phyloP scores from a whole-genome alignment of 2,113 vertebrate genomes.

The Scophthalmus maximus region DNA sequence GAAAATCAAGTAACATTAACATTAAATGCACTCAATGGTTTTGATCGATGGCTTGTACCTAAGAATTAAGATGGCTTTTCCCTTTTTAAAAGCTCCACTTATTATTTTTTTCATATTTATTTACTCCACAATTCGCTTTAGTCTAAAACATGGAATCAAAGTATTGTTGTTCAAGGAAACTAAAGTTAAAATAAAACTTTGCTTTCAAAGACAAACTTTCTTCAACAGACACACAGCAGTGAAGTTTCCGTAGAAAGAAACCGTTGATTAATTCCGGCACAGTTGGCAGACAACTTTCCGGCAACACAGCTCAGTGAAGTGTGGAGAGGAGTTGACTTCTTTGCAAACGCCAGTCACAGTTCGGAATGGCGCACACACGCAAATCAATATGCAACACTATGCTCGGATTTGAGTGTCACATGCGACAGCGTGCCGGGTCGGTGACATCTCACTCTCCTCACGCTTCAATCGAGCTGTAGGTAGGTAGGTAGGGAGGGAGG shows the following conservation, averaged over 20 bases:
- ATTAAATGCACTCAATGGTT: constrained; percentile 34
- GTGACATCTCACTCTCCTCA: constrained; percentile 71
- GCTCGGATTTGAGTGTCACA: constrained; percentile 64
- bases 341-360: constrained; percentile 69
- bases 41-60: constrained; percentile 31
- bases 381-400: constrained; percentile 72
- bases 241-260: constrained; percentile 55
- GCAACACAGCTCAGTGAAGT: constrained; percentile 73
- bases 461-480: constrained; percentile 30
- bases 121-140: constrained; percentile 29
- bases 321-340: constrained; percentile 68
- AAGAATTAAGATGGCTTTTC: constrained; percentile 32
- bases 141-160: constrained; percentile 3
- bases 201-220: constrained; percentile 59
- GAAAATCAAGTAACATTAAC: constrained; percentile 37
- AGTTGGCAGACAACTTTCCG: constrained; percentile 70
- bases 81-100: not conserved
- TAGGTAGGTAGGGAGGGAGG: too few relatives aligned
- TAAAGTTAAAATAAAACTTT: constrained; percentile 41
- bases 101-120: not conserved
- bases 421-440: constrained; percentile 50
- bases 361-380: constrained; percentile 43
- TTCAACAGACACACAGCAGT: constrained; percentile 25
- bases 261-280: constrained; percentile 75
- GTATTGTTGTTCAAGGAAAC: constrained; percentile 27